Base-by-base conservation (phyloP, 92 coral and sea anemone species). In the Ricordea florida region DNA sequence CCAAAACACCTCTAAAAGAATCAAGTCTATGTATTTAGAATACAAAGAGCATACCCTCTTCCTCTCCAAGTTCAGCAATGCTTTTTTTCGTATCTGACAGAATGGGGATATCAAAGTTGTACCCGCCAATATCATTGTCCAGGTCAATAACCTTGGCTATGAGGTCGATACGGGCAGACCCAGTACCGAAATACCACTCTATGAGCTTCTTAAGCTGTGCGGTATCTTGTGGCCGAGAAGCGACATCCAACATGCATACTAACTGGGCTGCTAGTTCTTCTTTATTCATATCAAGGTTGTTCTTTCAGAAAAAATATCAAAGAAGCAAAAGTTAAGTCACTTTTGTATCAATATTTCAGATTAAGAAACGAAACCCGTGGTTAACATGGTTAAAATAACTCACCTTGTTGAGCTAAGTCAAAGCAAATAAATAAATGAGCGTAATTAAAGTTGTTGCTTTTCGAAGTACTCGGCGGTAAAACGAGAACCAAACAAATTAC, bases 121-220 rank as follows among this genome's bases (percentile, higher is more conserved):
- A 33, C 46, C 83, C 83, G 28, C 78, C 78, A 20, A 76, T 48
- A 7, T 32, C 63, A 43, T 63, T 65, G 20, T 76, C 77, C 22
- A 76, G 43, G 47, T 75, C 76, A 18, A 75, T 64, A 10, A 66
- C 62, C 20, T 75, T 75, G 14, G 78, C 75, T 32, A 75, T 75
- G 3, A 75, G 82, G 43, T 75, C 82, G 34, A 75, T 63, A 8
- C 82, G 34, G n/a, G 75, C 41, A 2, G 28, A 47, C 3, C 76
- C 82, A 9, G 75, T 62, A 7, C 47, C 22, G 44, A 48, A 62
- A 57, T 31, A 59, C 7, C 50, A 49, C 43, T 77, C 57, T 11
- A 85, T 56, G 68, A 48, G 81, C 40, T 71, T 87, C n/a, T 69
- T 49, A 57, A 75, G 37, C 14, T 47, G 18, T 66, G 82, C 77